Evolutionary conservation across 2,797 vertebrate genomes (phyloP).

Genomic region (Pseudomugil tenellus): DNA sequence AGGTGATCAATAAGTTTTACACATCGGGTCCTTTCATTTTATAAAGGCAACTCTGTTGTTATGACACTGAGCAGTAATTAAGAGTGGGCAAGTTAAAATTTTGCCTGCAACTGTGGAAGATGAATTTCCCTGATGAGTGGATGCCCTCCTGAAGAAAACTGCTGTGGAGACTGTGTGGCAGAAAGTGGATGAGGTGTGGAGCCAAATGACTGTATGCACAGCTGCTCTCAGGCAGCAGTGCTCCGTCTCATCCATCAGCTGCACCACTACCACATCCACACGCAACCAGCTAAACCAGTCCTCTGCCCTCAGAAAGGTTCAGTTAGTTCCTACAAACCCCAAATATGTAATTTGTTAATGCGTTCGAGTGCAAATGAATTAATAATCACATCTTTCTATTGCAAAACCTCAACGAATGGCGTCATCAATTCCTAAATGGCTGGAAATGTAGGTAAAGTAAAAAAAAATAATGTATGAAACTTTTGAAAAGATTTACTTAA

Average conservation of each 20-base stretch:
- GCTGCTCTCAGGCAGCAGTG: conserved; percentile 59
- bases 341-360: neutral
- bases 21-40: too few species aligned
- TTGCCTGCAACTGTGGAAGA: conserved; percentile 55
- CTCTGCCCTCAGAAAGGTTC: conserved; percentile 3
- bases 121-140: conserved; percentile 57
- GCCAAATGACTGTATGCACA: conserved; percentile 69
- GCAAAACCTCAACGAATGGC: neutral
- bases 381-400: neutral
- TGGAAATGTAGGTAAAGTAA: neutral
- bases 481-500: neutral
- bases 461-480: neutral
- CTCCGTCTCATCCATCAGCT: conserved; percentile 66
- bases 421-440: neutral
- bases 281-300: conserved; percentile 22
- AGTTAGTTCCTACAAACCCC: neutral
- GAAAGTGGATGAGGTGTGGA: conserved; percentile 67
- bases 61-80: conserved; percentile 33
- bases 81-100: conserved; percentile 35
- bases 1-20: too few species aligned
- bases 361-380: neutral
- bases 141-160: conserved; percentile 54
- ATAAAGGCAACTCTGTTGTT: conserved; percentile 2
- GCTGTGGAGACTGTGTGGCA: conserved; percentile 59
- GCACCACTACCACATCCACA: conserved; percentile 27